These are phyloP conservation scores for Cryptus viduatorius DNA, from an alignment of 2,888 invertebrate genomes.

Conservation along the genomic window DNA sequence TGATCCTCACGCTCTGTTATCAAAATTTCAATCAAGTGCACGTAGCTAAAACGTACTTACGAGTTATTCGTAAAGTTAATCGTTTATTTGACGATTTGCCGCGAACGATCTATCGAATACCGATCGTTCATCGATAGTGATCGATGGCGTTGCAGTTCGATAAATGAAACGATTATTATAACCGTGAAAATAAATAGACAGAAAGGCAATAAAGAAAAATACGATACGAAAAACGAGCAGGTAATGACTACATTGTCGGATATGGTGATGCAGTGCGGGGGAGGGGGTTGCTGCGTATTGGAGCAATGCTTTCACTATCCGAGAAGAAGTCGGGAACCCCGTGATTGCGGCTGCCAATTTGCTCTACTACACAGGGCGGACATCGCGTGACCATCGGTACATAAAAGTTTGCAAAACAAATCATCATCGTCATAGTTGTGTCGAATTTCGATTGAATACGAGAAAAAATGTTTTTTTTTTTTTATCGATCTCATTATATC, in stretches of 20 bases:
- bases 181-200: constrained; percentile 40
- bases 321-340: constrained; percentile 90
- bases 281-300: constrained; percentile 94
- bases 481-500: background rate
- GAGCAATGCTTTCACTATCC: constrained; percentile 96
- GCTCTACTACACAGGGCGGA: constrained; percentile 94
- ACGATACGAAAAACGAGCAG: constrained; percentile 70
- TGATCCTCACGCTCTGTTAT: background rate
- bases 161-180: constrained; percentile 38
- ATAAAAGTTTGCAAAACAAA: constrained; percentile 54
- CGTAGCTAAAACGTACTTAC: background rate
- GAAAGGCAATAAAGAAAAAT: constrained; percentile 48
- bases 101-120: background rate
- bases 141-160: background rate
- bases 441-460: background rate
- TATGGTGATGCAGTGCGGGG: constrained; percentile 86
- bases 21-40: background rate
- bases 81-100: background rate
- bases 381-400: constrained; percentile 86
- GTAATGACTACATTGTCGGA: constrained; percentile 83
- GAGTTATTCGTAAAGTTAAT: background rate
- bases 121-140: background rate
- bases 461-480: background rate
- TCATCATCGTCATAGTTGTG: background rate
- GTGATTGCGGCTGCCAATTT: constrained; percentile 96